Evolutionary conservation across 2,797 vertebrate genomes (phyloP).

Genomic region (Periophthalmus magnuspinnatus): DNA sequence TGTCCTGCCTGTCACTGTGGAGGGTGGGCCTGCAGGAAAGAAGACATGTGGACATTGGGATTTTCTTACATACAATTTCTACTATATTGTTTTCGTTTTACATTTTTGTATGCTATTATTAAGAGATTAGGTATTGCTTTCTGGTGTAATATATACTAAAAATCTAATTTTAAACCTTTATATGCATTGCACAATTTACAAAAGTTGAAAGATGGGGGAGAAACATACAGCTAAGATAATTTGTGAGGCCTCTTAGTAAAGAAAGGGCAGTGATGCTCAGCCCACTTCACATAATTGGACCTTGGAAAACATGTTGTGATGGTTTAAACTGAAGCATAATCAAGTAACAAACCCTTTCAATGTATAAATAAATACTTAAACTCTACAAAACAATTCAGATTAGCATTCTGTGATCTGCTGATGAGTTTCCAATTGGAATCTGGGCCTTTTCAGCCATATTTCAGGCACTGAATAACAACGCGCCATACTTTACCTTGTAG

Average conservation of each 20-base stretch:
- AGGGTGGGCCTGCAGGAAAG: conserved; percentile 24
- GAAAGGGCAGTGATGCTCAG: conserved; percentile 41
- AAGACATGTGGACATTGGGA: conserved; percentile 8
- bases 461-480: conserved; percentile 21
- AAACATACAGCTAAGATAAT: conserved; percentile 19
- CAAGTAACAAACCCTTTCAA: neutral
- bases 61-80: neutral
- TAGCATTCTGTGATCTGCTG: conserved; percentile 3
- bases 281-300: conserved; percentile 46
- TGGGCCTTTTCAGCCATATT: conserved; percentile 30
- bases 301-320: conserved; percentile 41
- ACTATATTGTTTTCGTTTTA: neutral
- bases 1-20: conserved; percentile 59
- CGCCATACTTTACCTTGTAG: conserved; percentile 9
- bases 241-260: conserved; percentile 40
- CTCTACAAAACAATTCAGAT: conserved; percentile 24
- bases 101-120: neutral
- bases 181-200: neutral
- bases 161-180: no score
- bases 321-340: neutral
- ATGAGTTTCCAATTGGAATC: conserved; percentile 2
- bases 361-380: conserved; percentile 1
- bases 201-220: neutral
- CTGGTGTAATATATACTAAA: neutral
- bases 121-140: conserved; percentile 21